phyloP scores from a whole-genome alignment of 2,113 vertebrate genomes.

The Benthochromis sp. region DNA sequence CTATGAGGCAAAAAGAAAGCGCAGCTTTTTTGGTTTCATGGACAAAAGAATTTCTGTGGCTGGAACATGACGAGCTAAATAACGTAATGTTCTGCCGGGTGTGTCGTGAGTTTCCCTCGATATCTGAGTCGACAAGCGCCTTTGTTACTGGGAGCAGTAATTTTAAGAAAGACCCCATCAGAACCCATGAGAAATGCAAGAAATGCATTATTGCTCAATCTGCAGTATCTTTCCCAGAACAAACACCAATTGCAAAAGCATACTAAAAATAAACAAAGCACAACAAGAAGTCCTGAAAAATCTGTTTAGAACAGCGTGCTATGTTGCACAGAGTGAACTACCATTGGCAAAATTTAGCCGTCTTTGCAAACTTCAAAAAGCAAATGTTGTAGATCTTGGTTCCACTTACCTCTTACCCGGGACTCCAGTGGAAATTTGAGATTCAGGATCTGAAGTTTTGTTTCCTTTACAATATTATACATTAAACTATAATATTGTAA shows the following conservation, averaged over 20 bases:
- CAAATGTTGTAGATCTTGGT: not conserved
- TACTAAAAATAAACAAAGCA: fast-evolving
- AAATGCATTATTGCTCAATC: not conserved
- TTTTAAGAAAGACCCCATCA: not conserved
- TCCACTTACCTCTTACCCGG: fast-evolving
- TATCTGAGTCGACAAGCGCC: not conserved
- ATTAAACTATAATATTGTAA: not conserved
- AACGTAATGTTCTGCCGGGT: fast-evolving
- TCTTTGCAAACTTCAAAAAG: not conserved
- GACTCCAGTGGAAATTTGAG: not conserved
- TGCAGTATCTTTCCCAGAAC: not conserved
- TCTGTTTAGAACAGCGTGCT: fast-evolving
- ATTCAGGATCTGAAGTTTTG: not conserved
- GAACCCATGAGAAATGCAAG: not conserved
- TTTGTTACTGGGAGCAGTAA: not conserved
- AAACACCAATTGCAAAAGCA: not conserved
- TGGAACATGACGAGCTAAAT: not conserved
- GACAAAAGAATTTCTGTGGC: not conserved
- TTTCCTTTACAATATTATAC: not conserved
- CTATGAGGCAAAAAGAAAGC: not conserved
- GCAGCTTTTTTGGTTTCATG: not conserved
- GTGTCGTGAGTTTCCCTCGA: fast-evolving
- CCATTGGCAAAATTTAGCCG: fast-evolving
- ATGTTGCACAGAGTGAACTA: not conserved
- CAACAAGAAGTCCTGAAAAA: not conserved